These are phyloP conservation scores for Takifugu rubripes DNA, from an alignment of 2,797 vertebrate genomes.

Conservation along the genomic window DNA sequence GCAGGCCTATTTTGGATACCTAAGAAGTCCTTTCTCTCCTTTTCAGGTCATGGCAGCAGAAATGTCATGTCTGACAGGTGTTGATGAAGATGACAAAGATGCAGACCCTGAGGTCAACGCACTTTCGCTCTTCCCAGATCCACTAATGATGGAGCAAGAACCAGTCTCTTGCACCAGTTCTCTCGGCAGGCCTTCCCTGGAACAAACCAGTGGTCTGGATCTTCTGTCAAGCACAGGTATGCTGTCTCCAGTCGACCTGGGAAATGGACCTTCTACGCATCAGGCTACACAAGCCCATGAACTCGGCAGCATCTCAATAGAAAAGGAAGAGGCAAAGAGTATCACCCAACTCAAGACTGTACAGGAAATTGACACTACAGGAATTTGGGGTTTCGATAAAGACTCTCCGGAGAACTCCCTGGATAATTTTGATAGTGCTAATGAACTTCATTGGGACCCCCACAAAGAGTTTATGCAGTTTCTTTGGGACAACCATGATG, in stretches of 20 bases:
- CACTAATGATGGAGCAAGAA: constrained; percentile 82
- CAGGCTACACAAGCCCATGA: constrained; percentile 80
- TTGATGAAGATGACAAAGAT: constrained; percentile 87
- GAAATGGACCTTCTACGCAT: constrained; percentile 92
- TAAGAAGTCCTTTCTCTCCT: constrained; percentile 46
- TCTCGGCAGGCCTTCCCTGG: constrained; percentile 53
- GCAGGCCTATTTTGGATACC: constrained; percentile 7
- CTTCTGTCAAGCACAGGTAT: constrained; percentile 66
- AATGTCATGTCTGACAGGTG: constrained; percentile 91
- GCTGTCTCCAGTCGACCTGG: constrained; percentile 81
- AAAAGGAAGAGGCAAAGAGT: constrained; percentile 89
- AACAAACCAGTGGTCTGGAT: constrained; percentile 66
- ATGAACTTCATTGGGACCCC: constrained; percentile 87
- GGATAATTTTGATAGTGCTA: constrained; percentile 79
- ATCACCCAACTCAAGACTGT: constrained; percentile 85
- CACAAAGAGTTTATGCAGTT: constrained; percentile 95
- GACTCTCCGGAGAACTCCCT: constrained; percentile 86
- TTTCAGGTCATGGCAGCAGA: constrained; percentile 74
- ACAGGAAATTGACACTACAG: constrained; percentile 81
- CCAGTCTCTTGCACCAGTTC: constrained; percentile 58
- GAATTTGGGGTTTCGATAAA: constrained; percentile 82
- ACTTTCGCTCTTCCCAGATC: constrained; percentile 78
- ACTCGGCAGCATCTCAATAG: constrained; percentile 73
- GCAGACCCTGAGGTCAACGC: constrained; percentile 81
- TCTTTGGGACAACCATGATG: constrained; percentile 81